A percentile compares a stretch with the other conserved stretches of the same genome.
These are phyloP conservation scores for Dromiciops gliroides DNA, from an alignment of 2,113 vertebrate species.

Conservation along the genomic window DNA sequence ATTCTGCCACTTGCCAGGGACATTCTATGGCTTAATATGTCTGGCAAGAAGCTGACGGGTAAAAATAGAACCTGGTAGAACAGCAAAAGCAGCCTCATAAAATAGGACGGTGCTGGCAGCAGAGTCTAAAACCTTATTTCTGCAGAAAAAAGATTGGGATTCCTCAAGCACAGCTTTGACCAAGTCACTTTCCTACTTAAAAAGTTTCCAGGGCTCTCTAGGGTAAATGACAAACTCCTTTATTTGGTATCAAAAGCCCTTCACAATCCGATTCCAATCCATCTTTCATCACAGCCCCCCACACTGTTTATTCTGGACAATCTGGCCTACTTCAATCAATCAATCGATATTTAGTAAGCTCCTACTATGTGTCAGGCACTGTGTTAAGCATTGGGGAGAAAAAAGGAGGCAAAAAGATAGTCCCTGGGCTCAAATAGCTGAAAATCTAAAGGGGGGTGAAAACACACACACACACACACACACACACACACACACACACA, in stretches of 20 bases:
- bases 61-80: conserved; percentile 41
- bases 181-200: background rate
- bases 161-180: background rate
- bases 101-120: fast-evolving
- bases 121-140: background rate
- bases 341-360: background rate
- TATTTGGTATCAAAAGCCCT: background rate
- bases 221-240: background rate
- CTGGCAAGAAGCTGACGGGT: conserved; percentile 53
- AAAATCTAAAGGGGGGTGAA: background rate
- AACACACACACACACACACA: background rate
- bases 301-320: background rate
- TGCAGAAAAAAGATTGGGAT: background rate
- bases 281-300: background rate
- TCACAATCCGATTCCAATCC: background rate
- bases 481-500: background rate
- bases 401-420: background rate
- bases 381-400: background rate
- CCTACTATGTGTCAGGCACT: background rate
- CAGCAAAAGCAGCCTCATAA: conserved; percentile 30
- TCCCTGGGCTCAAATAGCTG: background rate
- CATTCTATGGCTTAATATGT: conserved; percentile 44
- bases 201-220: background rate
- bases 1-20: conserved; percentile 26
- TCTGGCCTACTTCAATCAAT: background rate